Evolutionary conservation across 2,888 invertebrate species (phyloP).

Genomic region (Acleris holmiana): DNA sequence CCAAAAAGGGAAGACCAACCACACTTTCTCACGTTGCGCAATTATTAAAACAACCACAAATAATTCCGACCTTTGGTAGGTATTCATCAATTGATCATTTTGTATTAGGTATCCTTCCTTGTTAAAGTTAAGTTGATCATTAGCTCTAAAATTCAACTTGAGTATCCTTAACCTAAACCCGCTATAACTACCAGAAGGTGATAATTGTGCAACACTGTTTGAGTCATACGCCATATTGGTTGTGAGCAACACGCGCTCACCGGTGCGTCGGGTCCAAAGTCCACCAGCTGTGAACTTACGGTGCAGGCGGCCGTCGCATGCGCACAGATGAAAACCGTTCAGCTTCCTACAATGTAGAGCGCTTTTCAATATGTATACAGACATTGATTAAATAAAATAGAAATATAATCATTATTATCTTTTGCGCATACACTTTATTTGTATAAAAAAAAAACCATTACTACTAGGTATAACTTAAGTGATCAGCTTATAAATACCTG

Average conservation of each 20-base stretch:
- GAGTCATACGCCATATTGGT: conserved; percentile 34
- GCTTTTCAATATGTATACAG: conserved; percentile 1
- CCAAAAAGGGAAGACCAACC: too few species aligned
- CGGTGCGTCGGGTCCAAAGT: conserved; percentile 40
- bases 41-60: too few species aligned
- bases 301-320: conserved; percentile 31
- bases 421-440: too few species aligned
- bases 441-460: too few species aligned
- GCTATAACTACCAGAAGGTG: conserved; percentile 15
- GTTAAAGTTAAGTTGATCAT: too few species aligned
- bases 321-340: conserved; percentile 24
- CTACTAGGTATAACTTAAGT: background rate
- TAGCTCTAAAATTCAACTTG: too few species aligned
- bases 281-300: conserved; percentile 35
- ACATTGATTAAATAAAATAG: background rate
- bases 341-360: conserved; percentile 16
- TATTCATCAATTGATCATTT: too few species aligned
- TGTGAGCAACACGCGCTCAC: conserved; percentile 14
- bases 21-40: too few species aligned
- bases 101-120: too few species aligned
- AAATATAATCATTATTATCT: background rate
- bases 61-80: too few species aligned
- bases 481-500: background rate
- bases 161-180: conserved; percentile 5
- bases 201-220: conserved; percentile 31